Percentiles rank a stretch among this genome's conserved stretches.
Evolutionary conservation across 2,888 invertebrate species (phyloP).

Genomic region (Philaethria dido): DNA sequence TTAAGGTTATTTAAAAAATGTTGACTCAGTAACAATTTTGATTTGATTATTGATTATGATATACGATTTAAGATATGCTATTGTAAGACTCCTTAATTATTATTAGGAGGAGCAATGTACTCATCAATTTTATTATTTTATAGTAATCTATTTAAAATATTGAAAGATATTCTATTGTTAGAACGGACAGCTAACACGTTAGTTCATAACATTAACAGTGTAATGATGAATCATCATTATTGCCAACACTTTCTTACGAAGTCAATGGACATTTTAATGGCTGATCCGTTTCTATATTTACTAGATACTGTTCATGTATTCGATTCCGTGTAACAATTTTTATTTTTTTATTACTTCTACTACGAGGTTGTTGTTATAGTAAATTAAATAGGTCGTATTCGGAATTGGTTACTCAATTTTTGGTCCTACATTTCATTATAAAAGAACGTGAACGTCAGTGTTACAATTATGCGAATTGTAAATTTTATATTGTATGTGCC

Average conservation of each 20-base stretch:
- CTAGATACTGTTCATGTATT: constrained; percentile 61
- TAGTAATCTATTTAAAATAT: constrained; percentile 33
- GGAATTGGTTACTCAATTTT: too few species aligned
- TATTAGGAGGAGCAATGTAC: constrained; percentile 29
- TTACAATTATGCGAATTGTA: too few species aligned
- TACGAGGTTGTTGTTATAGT: neutral
- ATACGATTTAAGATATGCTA: neutral
- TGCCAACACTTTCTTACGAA: constrained; percentile 53
- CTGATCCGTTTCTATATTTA: constrained; percentile 72
- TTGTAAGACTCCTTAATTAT: neutral
- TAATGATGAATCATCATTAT: constrained; percentile 69
- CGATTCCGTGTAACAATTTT: constrained; percentile 1
- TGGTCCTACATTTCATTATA: neutral
- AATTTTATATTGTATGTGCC: too few species aligned
- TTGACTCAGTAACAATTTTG: constrained; percentile 61
- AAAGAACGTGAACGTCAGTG: neutral
- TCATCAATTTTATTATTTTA: constrained; percentile 8
- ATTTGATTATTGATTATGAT: constrained; percentile 69
- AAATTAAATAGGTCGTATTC: neutral
- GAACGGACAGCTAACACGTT: constrained; percentile 66
- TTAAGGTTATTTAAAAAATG: constrained; percentile 60
- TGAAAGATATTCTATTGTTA: constrained; percentile 73
- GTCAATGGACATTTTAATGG: constrained; percentile 53
- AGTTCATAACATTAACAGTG: constrained; percentile 68
- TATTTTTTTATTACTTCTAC: constrained; percentile 3